A percentile compares a stretch with the other conserved stretches of the same genome.
phyloP scores from a whole-genome alignment of 1,140 invertebrate genomes.

The Scaptomyza montana region DNA sequence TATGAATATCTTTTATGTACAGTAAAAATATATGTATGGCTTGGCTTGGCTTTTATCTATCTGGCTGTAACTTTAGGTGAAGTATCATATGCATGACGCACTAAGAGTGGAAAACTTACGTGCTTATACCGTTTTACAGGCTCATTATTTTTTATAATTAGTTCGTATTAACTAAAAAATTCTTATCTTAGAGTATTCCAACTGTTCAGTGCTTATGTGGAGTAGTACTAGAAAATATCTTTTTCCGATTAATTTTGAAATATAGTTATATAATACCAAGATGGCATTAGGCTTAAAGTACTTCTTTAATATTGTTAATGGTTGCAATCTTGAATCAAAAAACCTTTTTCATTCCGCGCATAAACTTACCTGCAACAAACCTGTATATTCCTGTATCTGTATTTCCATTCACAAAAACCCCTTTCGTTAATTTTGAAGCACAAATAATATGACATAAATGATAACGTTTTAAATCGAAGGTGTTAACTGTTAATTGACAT shows the following conservation, averaged over 20 bases:
- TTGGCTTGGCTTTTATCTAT: conserved; percentile 4
- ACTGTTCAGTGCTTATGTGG: no score
- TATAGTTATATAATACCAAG: no score
- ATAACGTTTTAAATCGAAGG: neutral
- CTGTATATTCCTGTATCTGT: no score
- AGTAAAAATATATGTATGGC: conserved; percentile 8
- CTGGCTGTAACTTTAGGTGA: neutral
- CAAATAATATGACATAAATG: neutral
- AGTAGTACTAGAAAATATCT: no score
- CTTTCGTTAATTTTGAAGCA: no score
- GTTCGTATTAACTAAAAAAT: neutral
- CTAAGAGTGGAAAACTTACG: neutral
- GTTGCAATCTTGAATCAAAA: no score
- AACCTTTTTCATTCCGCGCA: no score
- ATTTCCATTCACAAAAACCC: no score
- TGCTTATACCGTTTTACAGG: neutral
- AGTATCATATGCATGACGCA: conserved; percentile 1
- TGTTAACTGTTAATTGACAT: neutral
- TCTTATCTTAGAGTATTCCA: neutral
- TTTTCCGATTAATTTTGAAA: no score
- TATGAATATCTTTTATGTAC: conserved; percentile 59
- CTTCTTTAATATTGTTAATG: no score
- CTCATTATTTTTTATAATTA: conserved; percentile 7
- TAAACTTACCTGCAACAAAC: no score
- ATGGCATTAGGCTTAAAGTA: no score